phyloP scores from a whole-genome alignment of 2,888 invertebrate species.

The Blastobasis adustella region DNA sequence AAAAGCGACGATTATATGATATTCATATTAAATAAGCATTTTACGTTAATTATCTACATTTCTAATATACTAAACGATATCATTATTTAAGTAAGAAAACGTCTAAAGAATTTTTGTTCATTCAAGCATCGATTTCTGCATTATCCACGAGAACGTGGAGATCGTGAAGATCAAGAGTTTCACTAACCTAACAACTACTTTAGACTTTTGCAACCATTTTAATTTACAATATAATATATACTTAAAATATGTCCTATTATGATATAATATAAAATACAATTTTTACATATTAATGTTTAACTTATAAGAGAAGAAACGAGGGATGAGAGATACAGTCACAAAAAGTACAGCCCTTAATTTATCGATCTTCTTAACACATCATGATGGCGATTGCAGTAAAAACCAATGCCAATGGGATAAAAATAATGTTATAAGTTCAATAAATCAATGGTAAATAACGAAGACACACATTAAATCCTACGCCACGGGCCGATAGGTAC shows the following conservation, averaged over 20 bases:
- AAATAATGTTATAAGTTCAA: too few species aligned
- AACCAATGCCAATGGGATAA: not conserved
- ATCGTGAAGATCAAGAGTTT: too few species aligned
- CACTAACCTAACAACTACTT: too few species aligned
- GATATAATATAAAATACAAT: not conserved
- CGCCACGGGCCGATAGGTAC: slow-evolving; percentile 18
- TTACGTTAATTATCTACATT: too few species aligned
- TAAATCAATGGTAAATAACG: not conserved
- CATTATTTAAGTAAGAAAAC: too few species aligned
- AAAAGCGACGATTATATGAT: too few species aligned
- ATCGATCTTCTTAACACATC: slow-evolving; percentile 6
- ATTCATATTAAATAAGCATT: too few species aligned
- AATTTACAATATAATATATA: not conserved
- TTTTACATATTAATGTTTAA: not conserved
- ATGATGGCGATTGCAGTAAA: not conserved
- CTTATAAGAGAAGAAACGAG: slow-evolving; percentile 29
- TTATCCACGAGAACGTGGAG: too few species aligned
- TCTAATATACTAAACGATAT: too few species aligned
- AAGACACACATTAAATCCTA: slow-evolving; percentile 18
- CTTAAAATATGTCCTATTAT: not conserved
- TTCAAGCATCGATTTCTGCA: too few species aligned
- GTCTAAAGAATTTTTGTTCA: too few species aligned
- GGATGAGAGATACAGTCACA: slow-evolving; percentile 55
- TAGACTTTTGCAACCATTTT: not conserved
- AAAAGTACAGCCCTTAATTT: slow-evolving; percentile 61